phyloP scores from a whole-genome alignment of 2,113 vertebrate species.

The Cromileptes altivelis region DNA sequence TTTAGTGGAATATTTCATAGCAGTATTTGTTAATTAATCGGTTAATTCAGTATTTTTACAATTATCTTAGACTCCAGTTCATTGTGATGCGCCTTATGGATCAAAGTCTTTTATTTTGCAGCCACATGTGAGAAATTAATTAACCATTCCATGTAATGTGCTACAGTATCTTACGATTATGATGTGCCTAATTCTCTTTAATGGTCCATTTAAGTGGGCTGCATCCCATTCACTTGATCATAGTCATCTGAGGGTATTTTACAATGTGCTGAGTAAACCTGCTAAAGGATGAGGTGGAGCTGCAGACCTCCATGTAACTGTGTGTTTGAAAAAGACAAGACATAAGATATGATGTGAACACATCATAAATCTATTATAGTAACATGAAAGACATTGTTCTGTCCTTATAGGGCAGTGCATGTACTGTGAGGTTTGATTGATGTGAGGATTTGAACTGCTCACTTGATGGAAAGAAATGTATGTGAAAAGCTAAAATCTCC shows the following conservation, averaged over 20 bases:
- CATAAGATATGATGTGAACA: not conserved
- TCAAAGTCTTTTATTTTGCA: slow-evolving; percentile 38
- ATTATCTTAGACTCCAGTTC: slow-evolving; percentile 11
- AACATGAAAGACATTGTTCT: not conserved
- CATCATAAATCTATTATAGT: not conserved
- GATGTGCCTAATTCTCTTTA: slow-evolving; percentile 47
- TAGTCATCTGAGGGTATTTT: slow-evolving; percentile 25
- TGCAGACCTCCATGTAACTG: not conserved
- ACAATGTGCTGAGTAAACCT: not conserved
- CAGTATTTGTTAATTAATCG: slow-evolving; percentile 14
- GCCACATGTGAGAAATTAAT: slow-evolving; percentile 46
- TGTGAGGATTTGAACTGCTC: too few relatives aligned
- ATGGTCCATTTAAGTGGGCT: slow-evolving; percentile 33
- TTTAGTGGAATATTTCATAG: slow-evolving; percentile 20
- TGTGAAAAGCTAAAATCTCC: too few relatives aligned
- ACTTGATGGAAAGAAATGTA: too few relatives aligned
- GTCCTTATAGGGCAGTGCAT: not conserved
- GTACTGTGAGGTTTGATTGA: not conserved
- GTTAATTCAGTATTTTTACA: slow-evolving; percentile 34
- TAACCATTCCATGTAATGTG: slow-evolving; percentile 16
- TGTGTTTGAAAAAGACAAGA: not conserved
- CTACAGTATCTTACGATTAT: slow-evolving; percentile 23
- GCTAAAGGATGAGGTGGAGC: not conserved
- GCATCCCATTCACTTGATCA: slow-evolving; percentile 27
- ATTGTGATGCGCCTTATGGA: not conserved